phyloP scores from a whole-genome alignment of 2,888 invertebrate species.

The Odontothrips loti region DNA sequence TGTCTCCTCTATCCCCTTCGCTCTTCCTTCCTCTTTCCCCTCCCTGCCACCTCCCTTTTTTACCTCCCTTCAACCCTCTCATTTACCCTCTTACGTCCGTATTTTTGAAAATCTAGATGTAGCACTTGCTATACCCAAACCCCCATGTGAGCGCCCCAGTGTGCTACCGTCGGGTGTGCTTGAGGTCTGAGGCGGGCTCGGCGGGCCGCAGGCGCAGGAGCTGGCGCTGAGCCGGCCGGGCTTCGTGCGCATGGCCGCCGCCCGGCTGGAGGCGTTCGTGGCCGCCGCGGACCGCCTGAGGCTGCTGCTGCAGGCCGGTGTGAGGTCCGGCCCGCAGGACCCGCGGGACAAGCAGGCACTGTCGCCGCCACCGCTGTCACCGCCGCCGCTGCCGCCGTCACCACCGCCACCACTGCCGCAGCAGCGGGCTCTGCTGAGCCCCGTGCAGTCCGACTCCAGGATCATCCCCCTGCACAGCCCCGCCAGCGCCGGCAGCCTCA shows the following conservation, averaged over 20 bases:
- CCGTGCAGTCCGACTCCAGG: not conserved
- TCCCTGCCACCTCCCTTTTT: too few species aligned
- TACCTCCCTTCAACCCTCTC: too few species aligned
- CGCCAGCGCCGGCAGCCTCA: not conserved
- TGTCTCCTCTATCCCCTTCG: too few species aligned
- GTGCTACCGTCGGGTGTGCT: too few species aligned
- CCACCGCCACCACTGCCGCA: not conserved
- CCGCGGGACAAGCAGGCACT: not conserved
- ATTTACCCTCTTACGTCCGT: too few species aligned
- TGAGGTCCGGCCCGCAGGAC: not conserved
- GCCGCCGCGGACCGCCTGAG: not conserved
- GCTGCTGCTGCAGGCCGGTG: not conserved
- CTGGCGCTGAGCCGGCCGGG: not conserved
- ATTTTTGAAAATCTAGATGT: too few species aligned
- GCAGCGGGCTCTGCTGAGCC: not conserved
- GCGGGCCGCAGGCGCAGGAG: not conserved
- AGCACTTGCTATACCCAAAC: too few species aligned
- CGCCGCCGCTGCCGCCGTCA: not conserved
- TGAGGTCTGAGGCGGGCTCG: too few species aligned
- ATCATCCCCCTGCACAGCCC: not conserved
- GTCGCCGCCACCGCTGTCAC: not conserved
- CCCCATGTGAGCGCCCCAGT: too few species aligned
- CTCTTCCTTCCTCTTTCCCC: too few species aligned
- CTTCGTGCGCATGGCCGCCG: not conserved
- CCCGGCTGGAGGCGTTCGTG: not conserved